Base-by-base conservation (phyloP, 2,888 invertebrate genomes). In the Apamea anceps region DNA sequence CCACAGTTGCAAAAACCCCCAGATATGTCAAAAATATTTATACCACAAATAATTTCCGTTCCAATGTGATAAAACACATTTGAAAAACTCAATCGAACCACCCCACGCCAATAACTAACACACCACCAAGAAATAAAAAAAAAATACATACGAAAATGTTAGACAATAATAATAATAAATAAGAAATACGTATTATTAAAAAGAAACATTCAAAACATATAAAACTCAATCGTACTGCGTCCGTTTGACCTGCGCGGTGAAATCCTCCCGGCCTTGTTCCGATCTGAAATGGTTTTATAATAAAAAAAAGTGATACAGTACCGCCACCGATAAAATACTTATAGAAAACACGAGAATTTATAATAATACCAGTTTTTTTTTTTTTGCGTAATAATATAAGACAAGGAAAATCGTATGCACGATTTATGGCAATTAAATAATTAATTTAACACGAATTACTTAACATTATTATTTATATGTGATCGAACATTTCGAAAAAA, bases 201-300 rank as follows among this genome's bases (percentile, higher is more conserved):
- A 88, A 89, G 85, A 90, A 91, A 84, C 88, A 92, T 89, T 91
- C 87, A 92, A 90, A 89, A 89, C 87, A 90, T 85, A 89, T 88
- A 89, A 90, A 89, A 90, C 82, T 88, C 18, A 77, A 91, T 91
- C 96, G 93, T 97, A 97, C 97, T 97, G 97, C 91, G 97, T 96
- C 89, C 97, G 89, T 94, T 97, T 97, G 89, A 97, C 97, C 95
- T 97, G 97, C 57, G 94, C 93, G 87, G 93, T 94, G 94, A 97
- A 97, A 92, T 97, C 97, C 91, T 97, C 97, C 90, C 94, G 95
- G 82, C 91, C 92, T 87, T 95, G 94, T 85, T 96, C 96, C 63
- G 95, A 96, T 93, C 97, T 97, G 97, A 94, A 97, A 96, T 83
- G 62, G 87, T 82, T 77, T 85, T 87, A 76, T 90, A 87, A 87